A percentile compares a stretch with the other conserved stretches of the same genome.
Evolutionary conservation across 2,113 vertebrate species (phyloP).

Genomic region (Asarcornis scutulata): DNA sequence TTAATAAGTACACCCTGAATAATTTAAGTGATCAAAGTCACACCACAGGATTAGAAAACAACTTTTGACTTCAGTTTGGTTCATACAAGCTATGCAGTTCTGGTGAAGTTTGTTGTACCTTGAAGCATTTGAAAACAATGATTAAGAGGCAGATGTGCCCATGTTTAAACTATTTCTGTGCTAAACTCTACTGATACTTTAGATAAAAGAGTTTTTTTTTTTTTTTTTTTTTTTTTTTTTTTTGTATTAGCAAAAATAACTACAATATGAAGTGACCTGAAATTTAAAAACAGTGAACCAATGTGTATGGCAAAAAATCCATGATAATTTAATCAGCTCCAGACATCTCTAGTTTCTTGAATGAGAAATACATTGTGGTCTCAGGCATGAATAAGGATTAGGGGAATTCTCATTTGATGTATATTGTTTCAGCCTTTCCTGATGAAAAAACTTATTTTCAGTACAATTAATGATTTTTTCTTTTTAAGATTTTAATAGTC

Average conservation of each 20-base stretch:
- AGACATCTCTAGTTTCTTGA: not conserved
- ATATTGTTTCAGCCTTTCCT: not conserved
- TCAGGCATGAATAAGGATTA: not conserved
- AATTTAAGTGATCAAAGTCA: not conserved
- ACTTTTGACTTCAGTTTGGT: not conserved
- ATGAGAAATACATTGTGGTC: not conserved
- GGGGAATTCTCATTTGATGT: not conserved
- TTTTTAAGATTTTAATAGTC: not conserved
- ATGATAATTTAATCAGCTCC: not conserved
- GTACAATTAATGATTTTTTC: not conserved
- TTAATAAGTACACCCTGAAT: not conserved
- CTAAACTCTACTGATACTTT: not conserved
- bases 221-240: too few species aligned
- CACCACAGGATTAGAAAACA: not conserved
- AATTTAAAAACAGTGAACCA: not conserved
- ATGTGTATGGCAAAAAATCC: rapidly evolving
- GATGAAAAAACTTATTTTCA: not conserved
- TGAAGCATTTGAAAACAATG: not conserved
- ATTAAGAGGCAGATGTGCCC: not conserved
- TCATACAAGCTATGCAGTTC: not conserved
- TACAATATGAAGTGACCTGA: not conserved
- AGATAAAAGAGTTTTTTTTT: not conserved
- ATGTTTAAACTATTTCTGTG: not conserved
- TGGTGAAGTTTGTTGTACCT: not conserved
- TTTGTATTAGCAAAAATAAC: not conserved